These are phyloP conservation scores for Amblyornis subalaris DNA, from an alignment of 2,113 vertebrate genomes.

Conservation along the genomic window DNA sequence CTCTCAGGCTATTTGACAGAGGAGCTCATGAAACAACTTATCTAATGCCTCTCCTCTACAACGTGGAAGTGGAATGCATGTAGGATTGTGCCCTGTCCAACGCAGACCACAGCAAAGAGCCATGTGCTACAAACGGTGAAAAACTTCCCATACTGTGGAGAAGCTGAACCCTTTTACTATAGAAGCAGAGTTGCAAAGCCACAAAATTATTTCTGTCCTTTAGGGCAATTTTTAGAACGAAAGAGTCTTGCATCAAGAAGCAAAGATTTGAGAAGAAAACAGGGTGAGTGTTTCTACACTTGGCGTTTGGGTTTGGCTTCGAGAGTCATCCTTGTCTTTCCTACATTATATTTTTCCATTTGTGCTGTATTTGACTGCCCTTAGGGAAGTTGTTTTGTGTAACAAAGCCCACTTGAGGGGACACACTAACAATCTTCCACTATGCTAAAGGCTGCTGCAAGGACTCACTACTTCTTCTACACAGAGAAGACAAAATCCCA, in stretches of 20 bases:
- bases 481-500: neutral
- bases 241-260: neutral
- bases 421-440: neutral
- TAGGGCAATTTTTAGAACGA: neutral
- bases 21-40: neutral
- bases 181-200: neutral
- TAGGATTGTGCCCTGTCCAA: neutral
- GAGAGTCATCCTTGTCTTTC: neutral
- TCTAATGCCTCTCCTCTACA: neutral
- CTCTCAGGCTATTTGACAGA: slow-evolving; percentile 50
- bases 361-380: neutral
- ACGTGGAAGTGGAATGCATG: neutral
- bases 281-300: neutral
- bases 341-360: neutral
- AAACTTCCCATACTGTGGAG: neutral
- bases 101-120: neutral
- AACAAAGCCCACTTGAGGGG: neutral
- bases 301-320: neutral
- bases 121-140: neutral
- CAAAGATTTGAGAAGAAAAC: neutral
- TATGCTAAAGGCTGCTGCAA: neutral
- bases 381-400: neutral
- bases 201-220: neutral
- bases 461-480: neutral
- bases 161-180: neutral